Conservation (phyloP, 2,888 invertebrate species). For the Eilema caniola region DNA sequence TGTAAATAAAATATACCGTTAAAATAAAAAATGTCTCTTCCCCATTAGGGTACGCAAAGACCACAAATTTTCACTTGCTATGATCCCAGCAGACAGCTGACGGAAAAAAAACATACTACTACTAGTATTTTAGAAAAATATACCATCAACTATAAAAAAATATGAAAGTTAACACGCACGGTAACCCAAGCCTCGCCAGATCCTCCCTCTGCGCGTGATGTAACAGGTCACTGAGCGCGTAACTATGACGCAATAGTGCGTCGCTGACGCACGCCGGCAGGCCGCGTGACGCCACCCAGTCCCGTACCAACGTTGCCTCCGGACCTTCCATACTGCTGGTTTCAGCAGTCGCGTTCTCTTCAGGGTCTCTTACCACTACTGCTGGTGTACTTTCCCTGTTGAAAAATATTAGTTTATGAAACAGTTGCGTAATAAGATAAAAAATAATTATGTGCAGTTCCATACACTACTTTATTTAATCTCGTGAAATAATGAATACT, state of each 20-base stretch:
- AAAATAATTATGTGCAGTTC: no score
- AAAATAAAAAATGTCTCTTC: no score
- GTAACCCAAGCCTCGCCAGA: conserved; percentile 91
- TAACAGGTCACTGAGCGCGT: conserved; percentile 92
- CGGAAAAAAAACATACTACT: no score
- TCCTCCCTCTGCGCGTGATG: conserved; percentile 94
- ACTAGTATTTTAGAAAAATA: no score
- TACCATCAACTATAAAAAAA: no score
- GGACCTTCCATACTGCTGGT: conserved; percentile 35
- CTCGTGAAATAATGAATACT: no score
- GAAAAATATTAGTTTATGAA: no score
- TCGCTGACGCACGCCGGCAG: conserved; percentile 90
- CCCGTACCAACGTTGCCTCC: conserved; percentile 80
- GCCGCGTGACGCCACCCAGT: conserved; percentile 91
- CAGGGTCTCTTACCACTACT: conserved; percentile 36
- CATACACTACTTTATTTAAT: no score
- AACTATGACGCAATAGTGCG: conserved; percentile 91
- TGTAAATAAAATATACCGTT: no score
- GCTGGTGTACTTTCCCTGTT: conserved; percentile 41
- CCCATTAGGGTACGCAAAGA: neutral
- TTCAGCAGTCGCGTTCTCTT: neutral
- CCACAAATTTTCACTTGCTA: no score
- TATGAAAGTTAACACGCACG: conserved; percentile 82
- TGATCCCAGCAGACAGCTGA: no score
- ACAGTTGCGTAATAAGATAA: no score